These are phyloP conservation scores for Holothuria glaberrima DNA, from an alignment of 35 echinoderm and acorn worm genomes.

Conservation along the genomic window DNA sequence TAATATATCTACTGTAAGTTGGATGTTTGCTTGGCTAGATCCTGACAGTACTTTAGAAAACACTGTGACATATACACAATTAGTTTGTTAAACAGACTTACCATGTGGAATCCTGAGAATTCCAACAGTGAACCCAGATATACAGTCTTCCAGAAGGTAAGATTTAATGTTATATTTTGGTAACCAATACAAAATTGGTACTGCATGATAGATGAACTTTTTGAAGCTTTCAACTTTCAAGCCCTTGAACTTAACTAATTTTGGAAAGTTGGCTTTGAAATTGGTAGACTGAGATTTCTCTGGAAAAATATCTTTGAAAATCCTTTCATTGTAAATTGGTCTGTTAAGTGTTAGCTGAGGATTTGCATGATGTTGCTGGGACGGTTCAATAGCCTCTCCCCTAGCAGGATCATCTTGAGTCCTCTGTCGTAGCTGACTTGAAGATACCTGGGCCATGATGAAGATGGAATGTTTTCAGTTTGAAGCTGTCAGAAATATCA, in stretches of 20 bases:
- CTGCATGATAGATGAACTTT: neutral
- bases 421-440: too few relatives aligned
- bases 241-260: neutral
- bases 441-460: too few relatives aligned
- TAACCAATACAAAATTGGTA: constrained; percentile 46
- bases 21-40: too few relatives aligned
- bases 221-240: neutral
- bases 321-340: constrained; percentile 49
- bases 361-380: neutral
- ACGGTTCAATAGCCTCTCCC: neutral
- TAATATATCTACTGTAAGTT: too few relatives aligned
- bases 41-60: neutral
- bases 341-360: constrained; percentile 1
- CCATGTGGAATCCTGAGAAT: constrained; percentile 59
- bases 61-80: neutral
- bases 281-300: neutral
- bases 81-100: neutral
- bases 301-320: constrained; percentile 2
- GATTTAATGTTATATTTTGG: constrained; percentile 20
- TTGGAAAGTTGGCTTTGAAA: neutral
- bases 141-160: constrained; percentile 16
- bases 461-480: too few relatives aligned
- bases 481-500: too few relatives aligned
- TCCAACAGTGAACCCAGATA: constrained; percentile 50
- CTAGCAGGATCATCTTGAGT: too few relatives aligned